A percentile compares a stretch with the other conserved stretches of the same genome.
Conservation (phyloP, 2,888 invertebrate genomes). For the Ennomos fuscantarius region DNA sequence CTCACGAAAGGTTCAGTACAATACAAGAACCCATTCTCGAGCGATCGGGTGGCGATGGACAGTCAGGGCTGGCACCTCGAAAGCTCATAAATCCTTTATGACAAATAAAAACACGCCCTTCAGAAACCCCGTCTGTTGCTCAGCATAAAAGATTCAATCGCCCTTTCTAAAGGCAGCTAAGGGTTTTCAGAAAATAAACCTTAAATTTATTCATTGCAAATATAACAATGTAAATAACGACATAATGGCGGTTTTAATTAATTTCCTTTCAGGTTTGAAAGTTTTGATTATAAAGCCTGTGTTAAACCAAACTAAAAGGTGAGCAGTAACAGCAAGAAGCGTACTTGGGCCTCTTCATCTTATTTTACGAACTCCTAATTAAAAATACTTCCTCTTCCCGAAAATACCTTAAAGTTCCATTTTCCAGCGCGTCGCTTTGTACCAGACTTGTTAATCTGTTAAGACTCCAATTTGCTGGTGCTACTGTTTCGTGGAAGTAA, state of each 20-base stretch:
- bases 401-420: slow-evolving; percentile 30
- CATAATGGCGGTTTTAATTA: too few relatives aligned
- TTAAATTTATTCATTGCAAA: not conserved
- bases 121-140: slow-evolving; percentile 52
- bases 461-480: slow-evolving; percentile 36
- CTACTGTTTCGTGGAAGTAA: slow-evolving; percentile 25
- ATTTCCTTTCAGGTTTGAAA: too few relatives aligned
- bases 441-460: slow-evolving; percentile 39
- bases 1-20: slow-evolving; percentile 64
- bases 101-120: slow-evolving; percentile 74
- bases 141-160: slow-evolving; percentile 77
- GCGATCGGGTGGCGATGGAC: slow-evolving; percentile 59
- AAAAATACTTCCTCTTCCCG: slow-evolving; percentile 29
- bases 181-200: slow-evolving; percentile 35
- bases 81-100: slow-evolving; percentile 77
- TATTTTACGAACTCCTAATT: slow-evolving; percentile 25
- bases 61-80: slow-evolving; percentile 56
- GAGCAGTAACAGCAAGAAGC: too few relatives aligned
- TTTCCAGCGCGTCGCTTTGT: slow-evolving; percentile 19
- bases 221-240: too few relatives aligned
- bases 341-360: not conserved
- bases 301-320: too few relatives aligned
- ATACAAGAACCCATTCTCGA: slow-evolving; percentile 76
- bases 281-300: too few relatives aligned
- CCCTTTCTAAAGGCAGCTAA: slow-evolving; percentile 29